Evolutionary conservation across 2,888 invertebrate genomes (phyloP), one percentile per base, ranked within the genome.

Genomic region (Actias luna): DNA sequence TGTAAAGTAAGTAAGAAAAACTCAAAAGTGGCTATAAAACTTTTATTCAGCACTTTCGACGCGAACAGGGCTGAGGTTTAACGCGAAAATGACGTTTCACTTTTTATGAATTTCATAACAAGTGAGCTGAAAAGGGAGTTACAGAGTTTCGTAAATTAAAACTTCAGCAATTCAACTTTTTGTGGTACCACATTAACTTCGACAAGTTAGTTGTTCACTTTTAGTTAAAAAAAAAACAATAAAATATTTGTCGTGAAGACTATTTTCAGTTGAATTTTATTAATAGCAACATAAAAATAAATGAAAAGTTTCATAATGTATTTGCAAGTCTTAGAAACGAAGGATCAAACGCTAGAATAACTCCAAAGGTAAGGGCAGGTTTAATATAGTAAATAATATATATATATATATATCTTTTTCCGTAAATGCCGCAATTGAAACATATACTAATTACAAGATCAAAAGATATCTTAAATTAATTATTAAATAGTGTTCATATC

Each of bases 81-180:
- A 61, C 33, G 35, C 46, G 58, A 73, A 67, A 75, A 75, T 80
- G 71, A 73, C 69, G 65, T 78, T 76, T 74, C 67, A 67, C 60
- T 77, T 79, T 77, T 79, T 77, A 74, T 75, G 69, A 78, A 76
- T 76, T 73, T 65, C 72, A 72, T 74, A 72, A 77, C 75, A 79
- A 71, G 70, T 69, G 66, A 71, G 66, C 65, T 69, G 68, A 69
- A 67, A 73, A 73, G 76, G 73, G 68, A 76, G 69, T 79, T 73
- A 72, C 70, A 67, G 75, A 78, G 74, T 78, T 79, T 65, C 74
- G 71, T 79, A 78, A 81, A 83, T 79, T 82, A 80, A 79, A 88
- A 87, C 86, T 87, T 83, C 71, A 70, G 80, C 88, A 89, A 89
- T 88, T 87, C 86, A 87, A 88, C 88, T 88, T 89, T 87, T 86